Evolutionary conservation across 2,888 invertebrate species (phyloP).

Genomic region (Perithous albicinctus): DNA sequence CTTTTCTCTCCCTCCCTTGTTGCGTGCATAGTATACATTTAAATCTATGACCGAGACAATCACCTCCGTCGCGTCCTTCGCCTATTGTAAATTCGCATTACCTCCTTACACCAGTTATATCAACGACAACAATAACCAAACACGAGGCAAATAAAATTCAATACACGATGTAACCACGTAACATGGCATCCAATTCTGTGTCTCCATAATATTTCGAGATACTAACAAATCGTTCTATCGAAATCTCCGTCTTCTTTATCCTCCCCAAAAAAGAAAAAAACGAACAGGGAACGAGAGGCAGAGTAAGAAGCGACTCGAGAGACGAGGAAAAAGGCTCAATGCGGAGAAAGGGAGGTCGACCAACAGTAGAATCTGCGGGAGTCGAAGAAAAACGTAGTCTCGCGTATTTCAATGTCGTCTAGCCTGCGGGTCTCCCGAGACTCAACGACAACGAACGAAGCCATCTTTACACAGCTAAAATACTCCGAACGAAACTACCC

Average conservation of each 20-base stretch:
- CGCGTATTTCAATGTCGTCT: constrained; percentile 72
- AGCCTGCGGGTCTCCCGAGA: constrained; percentile 54
- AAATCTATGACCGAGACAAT: constrained; percentile 46
- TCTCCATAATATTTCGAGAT: constrained; percentile 1
- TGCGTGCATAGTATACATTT: constrained; percentile 46
- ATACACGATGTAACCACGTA: constrained; percentile 10
- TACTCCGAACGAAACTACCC: not conserved
- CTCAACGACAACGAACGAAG: constrained; percentile 39
- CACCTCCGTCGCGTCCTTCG: constrained; percentile 32
- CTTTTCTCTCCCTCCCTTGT: constrained; percentile 29
- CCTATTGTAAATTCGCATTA: constrained; percentile 7
- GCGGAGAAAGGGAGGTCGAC: constrained; percentile 41
- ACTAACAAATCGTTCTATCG: constrained; percentile 21
- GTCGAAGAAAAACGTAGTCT: constrained; percentile 51
- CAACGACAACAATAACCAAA: constrained; percentile 6
- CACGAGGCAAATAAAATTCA: constrained; percentile 9
- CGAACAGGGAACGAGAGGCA: not conserved
- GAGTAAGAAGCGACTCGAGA: constrained; percentile 3
- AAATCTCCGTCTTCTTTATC: constrained; percentile 36
- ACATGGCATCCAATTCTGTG: not conserved
- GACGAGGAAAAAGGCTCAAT: constrained; percentile 36
- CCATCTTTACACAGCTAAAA: constrained; percentile 61
- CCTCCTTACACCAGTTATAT: not conserved
- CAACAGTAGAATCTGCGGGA: constrained; percentile 42
- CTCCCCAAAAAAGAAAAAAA: not conserved